phyloP scores from a whole-genome alignment of 1,140 invertebrate genomes.

The Magallana gigas region DNA sequence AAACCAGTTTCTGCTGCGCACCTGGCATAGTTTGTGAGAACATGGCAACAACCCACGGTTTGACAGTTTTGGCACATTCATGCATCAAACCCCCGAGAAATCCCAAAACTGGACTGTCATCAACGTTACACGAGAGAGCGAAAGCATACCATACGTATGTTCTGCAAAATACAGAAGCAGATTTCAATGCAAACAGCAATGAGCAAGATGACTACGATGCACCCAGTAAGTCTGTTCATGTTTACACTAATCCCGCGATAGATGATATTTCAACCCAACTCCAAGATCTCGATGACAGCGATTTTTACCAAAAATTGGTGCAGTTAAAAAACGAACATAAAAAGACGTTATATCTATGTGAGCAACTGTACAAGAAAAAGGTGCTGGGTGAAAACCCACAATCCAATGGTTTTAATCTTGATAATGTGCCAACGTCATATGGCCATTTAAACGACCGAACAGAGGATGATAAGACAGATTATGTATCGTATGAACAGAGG shows the following conservation, averaged over 20 bases:
- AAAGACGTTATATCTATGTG: conserved; percentile 75
- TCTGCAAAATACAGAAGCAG: conserved; percentile 46
- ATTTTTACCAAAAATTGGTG: conserved; percentile 76
- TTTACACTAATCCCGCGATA: conserved; percentile 42
- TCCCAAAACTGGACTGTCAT: conserved; percentile 70
- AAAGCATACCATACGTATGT: conserved; percentile 46
- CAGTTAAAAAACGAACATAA: conserved; percentile 76
- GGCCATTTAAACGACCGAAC: conserved; percentile 20
- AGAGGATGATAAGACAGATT: neutral
- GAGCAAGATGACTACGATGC: conserved; percentile 23
- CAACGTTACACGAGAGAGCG: conserved; percentile 65
- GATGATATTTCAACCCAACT: conserved; percentile 57
- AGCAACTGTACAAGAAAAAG: conserved; percentile 76
- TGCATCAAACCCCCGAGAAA: conserved; percentile 74
- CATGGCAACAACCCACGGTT: conserved; percentile 75
- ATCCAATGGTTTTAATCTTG: neutral
- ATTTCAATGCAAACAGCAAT: conserved; percentile 53
- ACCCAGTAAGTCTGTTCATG: conserved; percentile 44
- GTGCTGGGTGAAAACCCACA: conserved; percentile 39
- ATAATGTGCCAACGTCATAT: conserved; percentile 4
- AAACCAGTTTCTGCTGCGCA: conserved; percentile 49
- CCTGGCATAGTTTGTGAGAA: conserved; percentile 58
- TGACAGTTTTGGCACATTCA: conserved; percentile 74
- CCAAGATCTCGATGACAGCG: conserved; percentile 69
- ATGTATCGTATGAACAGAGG: conserved; percentile 1